Conservation (phyloP, 2,113 vertebrate genomes). For the Butorides virescens region DNA sequence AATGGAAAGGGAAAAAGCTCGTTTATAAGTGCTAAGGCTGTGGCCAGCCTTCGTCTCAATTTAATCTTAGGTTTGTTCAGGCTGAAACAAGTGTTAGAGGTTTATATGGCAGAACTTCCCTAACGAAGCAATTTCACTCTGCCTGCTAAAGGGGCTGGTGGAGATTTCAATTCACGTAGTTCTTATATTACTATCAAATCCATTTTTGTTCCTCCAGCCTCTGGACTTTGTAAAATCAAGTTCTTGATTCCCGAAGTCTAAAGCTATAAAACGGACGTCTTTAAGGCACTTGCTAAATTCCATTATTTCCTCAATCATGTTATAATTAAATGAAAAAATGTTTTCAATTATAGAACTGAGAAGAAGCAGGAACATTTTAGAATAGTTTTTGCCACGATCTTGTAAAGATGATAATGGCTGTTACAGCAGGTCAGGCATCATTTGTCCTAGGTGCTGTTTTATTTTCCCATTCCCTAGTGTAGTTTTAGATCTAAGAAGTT, state of each 20-base stretch:
- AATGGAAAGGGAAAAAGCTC: neutral
- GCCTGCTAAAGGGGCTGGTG: neutral
- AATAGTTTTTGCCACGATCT: neutral
- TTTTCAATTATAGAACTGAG: neutral
- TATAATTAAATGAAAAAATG: constrained; percentile 1
- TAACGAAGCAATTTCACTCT: neutral
- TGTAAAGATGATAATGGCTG: neutral
- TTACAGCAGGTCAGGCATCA: neutral
- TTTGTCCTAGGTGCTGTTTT: neutral
- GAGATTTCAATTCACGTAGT: neutral
- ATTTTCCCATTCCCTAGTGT: neutral
- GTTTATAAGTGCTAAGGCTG: neutral
- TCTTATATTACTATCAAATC: neutral
- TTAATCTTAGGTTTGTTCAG: neutral
- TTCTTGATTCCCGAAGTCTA: neutral
- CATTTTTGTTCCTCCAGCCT: neutral
- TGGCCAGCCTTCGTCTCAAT: neutral
- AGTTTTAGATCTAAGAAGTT: neutral
- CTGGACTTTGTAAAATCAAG: neutral
- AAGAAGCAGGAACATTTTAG: neutral
- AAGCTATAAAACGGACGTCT: neutral
- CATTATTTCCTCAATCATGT: neutral
- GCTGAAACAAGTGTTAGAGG: neutral
- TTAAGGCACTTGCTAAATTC: neutral
- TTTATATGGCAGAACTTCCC: neutral